phyloP scores from a whole-genome alignment of 2,888 invertebrate species.

The Dicycla oo region DNA sequence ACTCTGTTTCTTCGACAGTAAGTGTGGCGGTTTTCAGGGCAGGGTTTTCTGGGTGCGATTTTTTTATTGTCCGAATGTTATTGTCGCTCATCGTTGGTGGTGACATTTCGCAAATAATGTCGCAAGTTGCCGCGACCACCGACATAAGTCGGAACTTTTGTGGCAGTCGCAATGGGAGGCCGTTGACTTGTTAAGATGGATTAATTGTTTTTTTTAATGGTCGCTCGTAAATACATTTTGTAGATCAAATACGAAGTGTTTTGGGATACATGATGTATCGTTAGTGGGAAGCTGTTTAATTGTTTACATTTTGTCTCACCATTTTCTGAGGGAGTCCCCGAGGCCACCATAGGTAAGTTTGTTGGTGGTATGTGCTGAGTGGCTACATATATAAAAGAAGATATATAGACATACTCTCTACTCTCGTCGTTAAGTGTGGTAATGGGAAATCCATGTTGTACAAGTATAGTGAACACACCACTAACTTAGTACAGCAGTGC shows the following conservation, averaged over 20 bases:
- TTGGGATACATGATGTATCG: constrained; percentile 40
- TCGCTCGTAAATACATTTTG: constrained; percentile 44
- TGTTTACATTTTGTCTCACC: neutral
- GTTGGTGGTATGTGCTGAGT: neutral
- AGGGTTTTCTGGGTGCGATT: constrained; percentile 17
- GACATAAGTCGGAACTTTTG: constrained; percentile 76
- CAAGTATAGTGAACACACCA: neutral
- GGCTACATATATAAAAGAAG: neutral
- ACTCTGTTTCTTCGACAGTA: constrained; percentile 43
- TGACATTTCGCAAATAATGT: constrained; percentile 83
- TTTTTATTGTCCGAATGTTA: constrained; percentile 68
- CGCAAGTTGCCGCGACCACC: constrained; percentile 71
- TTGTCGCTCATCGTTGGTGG: constrained; percentile 78
- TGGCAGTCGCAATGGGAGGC: constrained; percentile 65
- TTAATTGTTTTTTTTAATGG: constrained; percentile 63
- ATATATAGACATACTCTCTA: no score
- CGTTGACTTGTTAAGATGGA: constrained; percentile 66
- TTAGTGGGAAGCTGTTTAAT: constrained; percentile 15
- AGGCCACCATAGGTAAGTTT: neutral
- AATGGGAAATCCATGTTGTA: neutral
- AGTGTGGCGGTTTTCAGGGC: neutral
- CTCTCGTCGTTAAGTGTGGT: neutral
- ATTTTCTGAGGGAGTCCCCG: neutral
- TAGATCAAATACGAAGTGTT: constrained; percentile 49
- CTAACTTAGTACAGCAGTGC: neutral